Percentiles rank a stretch among this genome's conserved stretches.
Conservation (phyloP, 2,888 invertebrate species). For the Choreutis nemorana region DNA sequence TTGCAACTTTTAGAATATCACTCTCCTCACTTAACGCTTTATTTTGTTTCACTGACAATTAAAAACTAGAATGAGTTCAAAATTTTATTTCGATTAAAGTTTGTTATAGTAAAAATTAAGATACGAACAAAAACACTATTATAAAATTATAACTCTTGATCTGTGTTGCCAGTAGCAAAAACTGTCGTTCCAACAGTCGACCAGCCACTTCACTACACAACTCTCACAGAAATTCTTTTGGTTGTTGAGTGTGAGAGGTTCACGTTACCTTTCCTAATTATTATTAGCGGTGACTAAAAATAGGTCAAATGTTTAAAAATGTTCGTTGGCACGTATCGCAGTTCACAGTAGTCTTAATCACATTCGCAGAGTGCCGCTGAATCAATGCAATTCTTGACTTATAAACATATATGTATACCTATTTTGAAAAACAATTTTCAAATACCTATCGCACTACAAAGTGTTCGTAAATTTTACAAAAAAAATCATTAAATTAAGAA, state of each 20-base stretch:
- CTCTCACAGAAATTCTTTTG: conserved; percentile 27
- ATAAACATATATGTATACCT: conserved; percentile 1
- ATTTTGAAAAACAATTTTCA: too few relatives aligned
- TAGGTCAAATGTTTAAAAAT: conserved; percentile 62
- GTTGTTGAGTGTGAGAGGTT: conserved; percentile 52
- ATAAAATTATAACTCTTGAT: too few relatives aligned
- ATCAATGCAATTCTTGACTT: conserved; percentile 15
- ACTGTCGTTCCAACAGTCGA: conserved; percentile 18
- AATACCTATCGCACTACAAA: too few relatives aligned
- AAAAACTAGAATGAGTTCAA: too few relatives aligned
- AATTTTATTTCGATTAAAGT: too few relatives aligned
- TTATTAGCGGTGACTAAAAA: conserved; percentile 61
- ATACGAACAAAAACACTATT: too few relatives aligned
- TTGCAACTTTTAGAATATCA: conserved; percentile 22
- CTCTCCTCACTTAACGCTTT: conserved; percentile 14
- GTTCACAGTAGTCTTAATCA: conserved; percentile 38
- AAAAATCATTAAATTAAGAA: too few relatives aligned
- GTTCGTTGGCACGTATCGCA: conserved; percentile 46
- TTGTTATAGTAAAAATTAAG: too few relatives aligned
- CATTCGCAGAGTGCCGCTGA: conserved; percentile 27
- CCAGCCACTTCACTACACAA: too few relatives aligned
- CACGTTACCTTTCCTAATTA: conserved; percentile 63
- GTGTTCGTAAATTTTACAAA: conserved; percentile 1
- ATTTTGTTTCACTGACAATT: neutral
- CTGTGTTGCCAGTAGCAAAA: conserved; percentile 25